phyloP scores from a whole-genome alignment of 2,113 vertebrate species.

The Pogonocichla stellata region DNA sequence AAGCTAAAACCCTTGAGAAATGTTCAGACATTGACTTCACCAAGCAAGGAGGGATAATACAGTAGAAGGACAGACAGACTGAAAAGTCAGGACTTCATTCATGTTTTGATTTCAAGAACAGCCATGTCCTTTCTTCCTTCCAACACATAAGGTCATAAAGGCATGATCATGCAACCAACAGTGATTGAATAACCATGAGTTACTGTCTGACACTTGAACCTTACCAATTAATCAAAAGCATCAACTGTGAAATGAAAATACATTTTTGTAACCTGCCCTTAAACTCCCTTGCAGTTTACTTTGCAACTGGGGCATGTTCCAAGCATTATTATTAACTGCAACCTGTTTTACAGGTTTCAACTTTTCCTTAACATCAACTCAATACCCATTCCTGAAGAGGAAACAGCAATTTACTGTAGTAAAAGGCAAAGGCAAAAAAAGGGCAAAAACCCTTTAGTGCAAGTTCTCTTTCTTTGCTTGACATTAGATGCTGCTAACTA shows the following conservation, averaged over 20 bases:
- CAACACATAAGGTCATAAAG: background rate
- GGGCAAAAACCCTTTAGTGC: background rate
- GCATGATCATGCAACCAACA: background rate
- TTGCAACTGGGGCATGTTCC: background rate
- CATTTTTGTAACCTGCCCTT: background rate
- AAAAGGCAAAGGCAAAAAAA: no score
- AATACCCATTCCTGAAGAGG: background rate
- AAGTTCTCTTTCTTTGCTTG: background rate
- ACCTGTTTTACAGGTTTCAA: background rate
- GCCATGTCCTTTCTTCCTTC: background rate
- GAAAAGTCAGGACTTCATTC: background rate
- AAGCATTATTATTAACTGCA: background rate
- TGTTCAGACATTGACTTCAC: background rate
- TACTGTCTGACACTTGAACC: conserved; percentile 31
- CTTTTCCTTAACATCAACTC: background rate
- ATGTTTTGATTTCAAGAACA: background rate
- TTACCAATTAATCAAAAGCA: conserved; percentile 34
- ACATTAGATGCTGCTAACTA: background rate
- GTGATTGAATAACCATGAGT: conserved; percentile 49
- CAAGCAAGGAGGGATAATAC: background rate
- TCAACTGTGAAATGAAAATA: conserved; percentile 16
- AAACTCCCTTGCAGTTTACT: background rate
- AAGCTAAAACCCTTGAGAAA: background rate
- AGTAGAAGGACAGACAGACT: background rate
- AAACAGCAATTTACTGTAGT: background rate